phyloP scores from a whole-genome alignment of 2,888 invertebrate species.

The Quadroppia sp. region DNA sequence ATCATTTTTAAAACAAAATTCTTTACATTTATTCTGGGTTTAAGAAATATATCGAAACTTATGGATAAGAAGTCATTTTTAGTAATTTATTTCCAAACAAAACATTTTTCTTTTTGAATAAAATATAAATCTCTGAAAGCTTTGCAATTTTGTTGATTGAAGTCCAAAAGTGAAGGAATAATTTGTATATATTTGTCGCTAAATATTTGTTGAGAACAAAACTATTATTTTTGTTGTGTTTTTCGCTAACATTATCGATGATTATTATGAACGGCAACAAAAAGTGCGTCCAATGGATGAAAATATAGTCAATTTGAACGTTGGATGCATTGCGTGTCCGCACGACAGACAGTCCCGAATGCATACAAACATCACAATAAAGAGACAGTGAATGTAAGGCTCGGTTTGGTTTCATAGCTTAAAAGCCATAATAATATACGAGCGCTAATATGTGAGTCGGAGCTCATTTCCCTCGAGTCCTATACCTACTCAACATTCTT shows the following conservation, averaged over 20 bases:
- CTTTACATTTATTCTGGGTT: too few relatives aligned
- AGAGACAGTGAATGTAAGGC: neutral
- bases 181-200: neutral
- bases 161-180: neutral
- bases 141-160: conserved; percentile 4
- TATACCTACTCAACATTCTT: conserved; percentile 32
- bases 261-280: conserved; percentile 7
- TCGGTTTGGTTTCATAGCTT: conserved; percentile 32
- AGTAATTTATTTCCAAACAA: too few relatives aligned
- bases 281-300: neutral
- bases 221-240: neutral
- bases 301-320: conserved; percentile 17
- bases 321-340: conserved; percentile 35
- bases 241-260: conserved; percentile 18
- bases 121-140: too few relatives aligned
- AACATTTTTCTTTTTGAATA: too few relatives aligned
- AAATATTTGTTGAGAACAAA: conserved; percentile 14
- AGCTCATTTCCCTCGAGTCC: conserved; percentile 35
- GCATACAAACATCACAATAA: conserved; percentile 32
- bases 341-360: conserved; percentile 25
- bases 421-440: conserved; percentile 24
- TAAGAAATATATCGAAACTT: too few relatives aligned
- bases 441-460: conserved; percentile 37
- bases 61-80: too few relatives aligned
- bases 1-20: too few relatives aligned